phyloP scores from a whole-genome alignment of 2,888 invertebrate genomes.

The Apamea monoglypha region DNA sequence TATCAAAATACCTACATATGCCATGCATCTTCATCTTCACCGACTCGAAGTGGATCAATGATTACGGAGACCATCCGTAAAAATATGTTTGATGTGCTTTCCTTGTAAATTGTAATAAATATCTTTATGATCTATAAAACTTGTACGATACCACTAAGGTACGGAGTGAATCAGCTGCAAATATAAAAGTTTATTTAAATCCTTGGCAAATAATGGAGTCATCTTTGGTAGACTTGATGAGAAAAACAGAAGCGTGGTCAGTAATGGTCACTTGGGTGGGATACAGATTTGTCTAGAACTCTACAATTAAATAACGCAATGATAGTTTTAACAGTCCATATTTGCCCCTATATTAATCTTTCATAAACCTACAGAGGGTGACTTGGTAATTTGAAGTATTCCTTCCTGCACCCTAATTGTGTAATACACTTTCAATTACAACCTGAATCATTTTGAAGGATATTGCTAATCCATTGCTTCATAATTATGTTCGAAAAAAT shows the following conservation, averaged over 20 bases:
- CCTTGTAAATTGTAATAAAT: constrained; percentile 46
- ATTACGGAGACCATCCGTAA: constrained; percentile 21
- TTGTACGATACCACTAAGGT: constrained; percentile 32
- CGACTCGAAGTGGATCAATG: constrained; percentile 3
- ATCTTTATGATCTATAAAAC: constrained; percentile 40
- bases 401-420: no score
- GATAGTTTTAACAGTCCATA: neutral
- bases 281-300: neutral
- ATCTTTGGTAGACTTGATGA: constrained; percentile 10
- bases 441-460: no score
- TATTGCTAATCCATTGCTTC: no score
- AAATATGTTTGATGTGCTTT: constrained; percentile 50
- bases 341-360: no score
- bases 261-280: no score
- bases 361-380: no score
- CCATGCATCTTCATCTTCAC: neutral
- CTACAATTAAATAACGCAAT: neutral
- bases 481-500: no score
- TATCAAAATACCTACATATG: neutral
- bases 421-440: no score
- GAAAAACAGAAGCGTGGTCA: neutral
- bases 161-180: constrained; percentile 21
- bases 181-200: constrained; percentile 14
- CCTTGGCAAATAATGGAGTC: constrained; percentile 11
- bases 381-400: no score